Conservation (phyloP, 1,140 invertebrate species). For the Listronotus bonariensis region DNA sequence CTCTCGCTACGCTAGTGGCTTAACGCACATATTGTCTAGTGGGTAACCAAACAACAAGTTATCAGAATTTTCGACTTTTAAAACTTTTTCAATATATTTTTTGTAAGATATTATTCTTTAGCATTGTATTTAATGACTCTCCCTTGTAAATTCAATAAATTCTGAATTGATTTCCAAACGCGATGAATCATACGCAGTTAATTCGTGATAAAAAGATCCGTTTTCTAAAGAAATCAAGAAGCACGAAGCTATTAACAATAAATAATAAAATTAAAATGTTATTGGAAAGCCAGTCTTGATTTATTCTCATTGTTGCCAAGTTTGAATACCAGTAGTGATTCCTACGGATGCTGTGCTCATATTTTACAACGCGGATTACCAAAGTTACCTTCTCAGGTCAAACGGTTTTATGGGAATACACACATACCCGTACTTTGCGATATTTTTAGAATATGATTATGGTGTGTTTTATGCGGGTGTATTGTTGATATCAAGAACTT, state of each 20-base stretch:
- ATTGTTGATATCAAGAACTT: too few species aligned
- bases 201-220: constrained; percentile 25
- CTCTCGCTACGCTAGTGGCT: too few species aligned
- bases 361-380: constrained; percentile 16
- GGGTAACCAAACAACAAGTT: too few species aligned
- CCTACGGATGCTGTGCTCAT: constrained; percentile 9
- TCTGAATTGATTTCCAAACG: neutral
- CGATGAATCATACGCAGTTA: constrained; percentile 4
- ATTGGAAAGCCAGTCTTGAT: constrained; percentile 16
- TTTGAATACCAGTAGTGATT: constrained; percentile 27
- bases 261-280: constrained; percentile 21
- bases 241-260: constrained; percentile 22
- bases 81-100: too few species aligned
- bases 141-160: neutral
- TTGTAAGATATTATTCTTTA: too few species aligned
- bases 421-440: too few species aligned
- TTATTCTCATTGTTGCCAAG: constrained; percentile 3
- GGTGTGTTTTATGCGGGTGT: too few species aligned
- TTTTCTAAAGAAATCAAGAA: constrained; percentile 11
- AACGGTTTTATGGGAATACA: constrained; percentile 10
- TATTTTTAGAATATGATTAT: too few species aligned
- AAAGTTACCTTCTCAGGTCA: constrained; percentile 10
- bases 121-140: too few species aligned
- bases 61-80: too few species aligned
- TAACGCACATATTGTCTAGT: too few species aligned